phyloP scores from a whole-genome alignment of 2,888 invertebrate species.

The Drosophila conformis region DNA sequence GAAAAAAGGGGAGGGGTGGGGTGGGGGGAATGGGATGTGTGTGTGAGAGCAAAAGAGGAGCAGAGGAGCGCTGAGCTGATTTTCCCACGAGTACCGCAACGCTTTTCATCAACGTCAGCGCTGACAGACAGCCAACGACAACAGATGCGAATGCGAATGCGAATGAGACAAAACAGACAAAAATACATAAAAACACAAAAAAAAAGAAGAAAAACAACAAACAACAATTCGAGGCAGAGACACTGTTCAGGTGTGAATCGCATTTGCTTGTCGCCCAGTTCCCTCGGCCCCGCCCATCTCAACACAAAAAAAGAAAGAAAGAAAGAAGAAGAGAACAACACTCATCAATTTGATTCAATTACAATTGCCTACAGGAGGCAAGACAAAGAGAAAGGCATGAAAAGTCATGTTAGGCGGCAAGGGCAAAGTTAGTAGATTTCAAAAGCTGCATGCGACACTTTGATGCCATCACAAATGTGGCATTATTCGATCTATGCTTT shows the following conservation, averaged over 20 bases:
- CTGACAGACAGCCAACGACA: slow-evolving; percentile 57
- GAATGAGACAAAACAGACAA: slow-evolving; percentile 43
- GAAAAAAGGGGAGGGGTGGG: slow-evolving; percentile 7
- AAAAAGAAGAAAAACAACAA: background rate
- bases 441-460: background rate
- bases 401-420: slow-evolving; percentile 30
- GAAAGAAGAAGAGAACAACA: slow-evolving; percentile 1
- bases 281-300: slow-evolving; percentile 10
- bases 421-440: slow-evolving; percentile 11
- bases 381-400: slow-evolving; percentile 44
- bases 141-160: slow-evolving; percentile 59
- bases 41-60: background rate
- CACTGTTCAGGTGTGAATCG: slow-evolving; percentile 55
- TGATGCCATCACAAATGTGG: background rate
- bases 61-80: slow-evolving; percentile 34
- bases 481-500: background rate
- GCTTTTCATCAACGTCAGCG: slow-evolving; percentile 68
- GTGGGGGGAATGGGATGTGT: background rate
- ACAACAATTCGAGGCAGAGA: slow-evolving; percentile 9
- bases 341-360: slow-evolving; percentile 57
- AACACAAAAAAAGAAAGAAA: background rate
- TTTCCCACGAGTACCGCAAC: slow-evolving; percentile 64
- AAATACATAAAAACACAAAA: slow-evolving; percentile 9
- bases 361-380: slow-evolving; percentile 25
- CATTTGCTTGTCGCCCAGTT: slow-evolving; percentile 34